Evolutionary conservation across 2,888 invertebrate genomes (phyloP).

Genomic region (Sinodicranocentrus sp.): DNA sequence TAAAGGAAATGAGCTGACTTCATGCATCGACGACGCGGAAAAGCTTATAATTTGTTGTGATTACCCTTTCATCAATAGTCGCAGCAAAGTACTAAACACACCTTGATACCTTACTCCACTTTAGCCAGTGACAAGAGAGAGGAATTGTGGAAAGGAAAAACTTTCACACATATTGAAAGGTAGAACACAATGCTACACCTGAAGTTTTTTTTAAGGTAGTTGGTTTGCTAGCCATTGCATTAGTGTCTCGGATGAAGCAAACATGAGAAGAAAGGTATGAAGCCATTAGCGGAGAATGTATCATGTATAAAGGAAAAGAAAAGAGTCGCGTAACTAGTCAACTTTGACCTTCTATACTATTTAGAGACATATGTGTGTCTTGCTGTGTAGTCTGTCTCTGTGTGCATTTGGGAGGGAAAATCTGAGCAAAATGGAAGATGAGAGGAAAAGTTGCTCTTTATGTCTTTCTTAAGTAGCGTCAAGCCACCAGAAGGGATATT

Average conservation of each 20-base stretch:
- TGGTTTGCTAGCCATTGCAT: no score
- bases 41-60: neutral
- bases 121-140: no score
- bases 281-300: neutral
- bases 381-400: neutral
- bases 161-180: neutral
- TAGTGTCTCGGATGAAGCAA: no score
- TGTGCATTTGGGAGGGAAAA: neutral
- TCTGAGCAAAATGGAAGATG: constrained; percentile 3
- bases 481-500: constrained; percentile 17
- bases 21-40: no score
- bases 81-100: no score
- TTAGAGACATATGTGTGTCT: neutral
- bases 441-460: constrained; percentile 32
- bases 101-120: no score
- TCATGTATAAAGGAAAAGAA: neutral
- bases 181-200: neutral
- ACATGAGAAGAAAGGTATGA: no score
- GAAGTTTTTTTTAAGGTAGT: neutral
- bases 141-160: no score
- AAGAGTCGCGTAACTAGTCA: neutral
- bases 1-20: no score
- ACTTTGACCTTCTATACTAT: neutral
- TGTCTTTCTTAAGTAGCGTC: constrained; percentile 40
- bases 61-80: neutral